A percentile compares a stretch with the other conserved stretches of the same genome.
Conservation (phyloP, 2,888 invertebrate species). For the Synergus japonicus region DNA sequence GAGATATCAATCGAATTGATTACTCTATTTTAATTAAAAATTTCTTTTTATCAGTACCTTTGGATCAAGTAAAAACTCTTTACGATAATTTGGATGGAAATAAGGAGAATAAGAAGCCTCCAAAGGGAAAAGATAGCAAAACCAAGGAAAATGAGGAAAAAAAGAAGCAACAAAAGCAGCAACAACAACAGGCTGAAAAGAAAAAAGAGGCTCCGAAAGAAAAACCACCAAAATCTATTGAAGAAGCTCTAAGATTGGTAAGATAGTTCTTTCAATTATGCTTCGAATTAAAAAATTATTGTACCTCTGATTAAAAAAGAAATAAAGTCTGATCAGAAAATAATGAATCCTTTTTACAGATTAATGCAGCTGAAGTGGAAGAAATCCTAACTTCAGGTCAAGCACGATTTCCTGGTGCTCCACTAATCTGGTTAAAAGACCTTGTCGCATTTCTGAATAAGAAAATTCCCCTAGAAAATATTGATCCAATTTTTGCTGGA, state of each 20-base stretch:
- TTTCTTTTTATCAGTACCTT: slow-evolving; percentile 80
- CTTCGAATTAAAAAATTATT: not conserved
- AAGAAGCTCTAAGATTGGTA: slow-evolving; percentile 82
- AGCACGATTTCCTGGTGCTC: slow-evolving; percentile 84
- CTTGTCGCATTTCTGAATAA: slow-evolving; percentile 83
- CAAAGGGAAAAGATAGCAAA: slow-evolving; percentile 72
- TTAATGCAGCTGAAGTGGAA: slow-evolving; percentile 81
- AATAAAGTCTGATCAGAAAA: not conserved
- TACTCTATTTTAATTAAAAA: slow-evolving; percentile 47
- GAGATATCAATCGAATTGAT: not conserved
- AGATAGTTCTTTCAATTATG: slow-evolving; percentile 43
- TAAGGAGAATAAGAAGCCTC: slow-evolving; percentile 80
- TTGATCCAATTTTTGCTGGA: slow-evolving; percentile 81
- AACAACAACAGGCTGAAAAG: slow-evolving; percentile 77
- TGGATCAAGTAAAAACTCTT: slow-evolving; percentile 84
- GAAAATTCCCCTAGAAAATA: slow-evolving; percentile 82
- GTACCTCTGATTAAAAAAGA: not conserved
- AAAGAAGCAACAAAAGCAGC: slow-evolving; percentile 77
- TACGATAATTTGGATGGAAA: slow-evolving; percentile 82
- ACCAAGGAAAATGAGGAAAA: slow-evolving; percentile 78
- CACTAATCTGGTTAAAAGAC: slow-evolving; percentile 85
- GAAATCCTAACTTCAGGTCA: slow-evolving; percentile 80
- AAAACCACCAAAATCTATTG: slow-evolving; percentile 83
- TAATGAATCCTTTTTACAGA: slow-evolving; percentile 74
- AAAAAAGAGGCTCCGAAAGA: slow-evolving; percentile 80